Evolutionary conservation across 2,113 vertebrate species (phyloP).

Genomic region (Ia io): DNA sequence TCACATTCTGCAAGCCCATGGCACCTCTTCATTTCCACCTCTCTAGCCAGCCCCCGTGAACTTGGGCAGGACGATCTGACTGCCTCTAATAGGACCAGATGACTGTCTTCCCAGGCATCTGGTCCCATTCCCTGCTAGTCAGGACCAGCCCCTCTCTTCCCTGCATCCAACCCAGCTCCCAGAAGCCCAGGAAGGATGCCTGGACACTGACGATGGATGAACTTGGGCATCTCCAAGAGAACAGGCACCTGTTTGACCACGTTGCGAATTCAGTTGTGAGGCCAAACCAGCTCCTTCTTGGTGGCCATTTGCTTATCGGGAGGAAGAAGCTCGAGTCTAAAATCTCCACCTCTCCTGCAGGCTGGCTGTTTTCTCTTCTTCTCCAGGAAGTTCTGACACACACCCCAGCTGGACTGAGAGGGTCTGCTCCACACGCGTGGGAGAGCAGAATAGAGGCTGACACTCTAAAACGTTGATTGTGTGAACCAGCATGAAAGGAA

Average conservation of each 20-base stretch:
- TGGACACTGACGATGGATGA: background rate
- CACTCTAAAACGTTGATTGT: background rate
- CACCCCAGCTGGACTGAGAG: background rate
- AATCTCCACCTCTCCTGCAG: fast-evolving
- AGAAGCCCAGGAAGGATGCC: background rate
- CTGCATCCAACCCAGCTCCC: background rate
- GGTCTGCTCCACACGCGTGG: background rate
- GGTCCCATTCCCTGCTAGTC: background rate
- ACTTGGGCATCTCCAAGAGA: background rate
- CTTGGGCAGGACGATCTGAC: background rate
- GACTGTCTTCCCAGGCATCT: background rate
- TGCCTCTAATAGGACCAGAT: background rate
- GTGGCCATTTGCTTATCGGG: background rate
- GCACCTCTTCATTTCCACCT: fast-evolving
- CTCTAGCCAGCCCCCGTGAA: background rate
- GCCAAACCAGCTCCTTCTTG: background rate
- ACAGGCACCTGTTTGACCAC: background rate
- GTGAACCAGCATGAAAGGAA: background rate
- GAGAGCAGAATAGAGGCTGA: background rate
- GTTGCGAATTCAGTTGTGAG: background rate
- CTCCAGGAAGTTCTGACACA: no score
- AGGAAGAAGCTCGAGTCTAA: background rate
- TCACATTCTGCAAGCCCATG: background rate
- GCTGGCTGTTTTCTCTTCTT: background rate
- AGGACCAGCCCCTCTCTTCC: background rate